Evolutionary conservation across 2,888 invertebrate genomes (phyloP).

Genomic region (Oxytorus armatus): DNA sequence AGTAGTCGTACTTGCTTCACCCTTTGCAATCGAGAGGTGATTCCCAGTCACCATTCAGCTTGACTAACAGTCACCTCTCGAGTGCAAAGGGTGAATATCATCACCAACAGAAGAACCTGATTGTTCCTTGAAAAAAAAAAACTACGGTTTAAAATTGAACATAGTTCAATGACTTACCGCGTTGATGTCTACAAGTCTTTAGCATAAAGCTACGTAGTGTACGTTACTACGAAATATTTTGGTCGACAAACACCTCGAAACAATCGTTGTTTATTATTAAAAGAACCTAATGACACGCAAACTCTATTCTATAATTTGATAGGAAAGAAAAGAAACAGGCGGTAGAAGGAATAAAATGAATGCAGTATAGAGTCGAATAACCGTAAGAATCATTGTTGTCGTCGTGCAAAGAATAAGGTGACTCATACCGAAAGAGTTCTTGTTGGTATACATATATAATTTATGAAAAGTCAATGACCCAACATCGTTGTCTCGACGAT

Average conservation of each 20-base stretch:
- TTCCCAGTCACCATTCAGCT: no score
- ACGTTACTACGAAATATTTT: not conserved
- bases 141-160: not conserved
- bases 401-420: constrained; percentile 25
- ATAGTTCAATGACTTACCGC: not conserved
- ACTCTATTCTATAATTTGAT: not conserved
- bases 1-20: no score
- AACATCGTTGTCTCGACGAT: constrained; percentile 70
- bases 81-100: no score
- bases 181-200: not conserved
- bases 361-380: constrained; percentile 27
- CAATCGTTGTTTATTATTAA: constrained; percentile 14
- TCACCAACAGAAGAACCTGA: no score
- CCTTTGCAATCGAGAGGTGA: no score
- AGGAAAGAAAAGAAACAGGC: constrained; percentile 8
- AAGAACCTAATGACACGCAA: not conserved
- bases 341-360: constrained; percentile 19
- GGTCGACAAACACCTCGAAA: not conserved
- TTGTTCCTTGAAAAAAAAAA: constrained; percentile 2
- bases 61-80: no score
- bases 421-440: constrained; percentile 29
- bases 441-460: constrained; percentile 36
- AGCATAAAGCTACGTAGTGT: not conserved
- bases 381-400: constrained; percentile 25
- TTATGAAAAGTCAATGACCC: constrained; percentile 75